Conservation (phyloP, 2,888 invertebrate species). For the Spodoptera littoralis region DNA sequence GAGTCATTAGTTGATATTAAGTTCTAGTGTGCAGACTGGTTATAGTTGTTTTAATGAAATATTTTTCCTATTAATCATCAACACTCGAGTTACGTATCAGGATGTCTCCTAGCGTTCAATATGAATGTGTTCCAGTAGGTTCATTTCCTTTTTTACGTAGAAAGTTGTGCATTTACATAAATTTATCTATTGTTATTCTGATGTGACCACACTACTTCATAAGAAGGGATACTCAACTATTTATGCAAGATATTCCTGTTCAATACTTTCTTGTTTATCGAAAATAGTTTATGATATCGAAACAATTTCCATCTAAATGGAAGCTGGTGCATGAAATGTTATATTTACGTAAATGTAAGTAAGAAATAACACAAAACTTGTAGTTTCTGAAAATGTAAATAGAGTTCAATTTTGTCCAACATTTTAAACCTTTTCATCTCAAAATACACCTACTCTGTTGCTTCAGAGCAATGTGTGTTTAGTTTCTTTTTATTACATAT, state of each 20-base stretch:
- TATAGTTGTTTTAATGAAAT: slow-evolving; percentile 8
- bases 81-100: slow-evolving; percentile 47
- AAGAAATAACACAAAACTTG: too few relatives aligned
- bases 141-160: slow-evolving; percentile 86
- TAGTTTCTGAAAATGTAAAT: not conserved
- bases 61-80: slow-evolving; percentile 24
- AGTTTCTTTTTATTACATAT: slow-evolving; percentile 43
- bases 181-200: slow-evolving; percentile 87
- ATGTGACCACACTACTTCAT: slow-evolving; percentile 72
- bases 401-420: not conserved
- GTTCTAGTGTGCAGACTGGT: not conserved
- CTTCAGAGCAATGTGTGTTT: slow-evolving; percentile 19
- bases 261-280: slow-evolving; percentile 12
- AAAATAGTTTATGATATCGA: too few relatives aligned
- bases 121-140: slow-evolving; percentile 74
- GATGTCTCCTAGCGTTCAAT: slow-evolving; percentile 69
- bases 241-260: slow-evolving; percentile 3
- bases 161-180: slow-evolving; percentile 85
- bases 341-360: too few relatives aligned
- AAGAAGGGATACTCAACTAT: slow-evolving; percentile 67
- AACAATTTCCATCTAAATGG: too few relatives aligned
- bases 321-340: too few relatives aligned
- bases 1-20: slow-evolving; percentile 15
- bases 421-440: slow-evolving; percentile 13
- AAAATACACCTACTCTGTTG: slow-evolving; percentile 12